Base-by-base conservation (phyloP, 1,140 invertebrate species). In the Aradophagus sp. region DNA sequence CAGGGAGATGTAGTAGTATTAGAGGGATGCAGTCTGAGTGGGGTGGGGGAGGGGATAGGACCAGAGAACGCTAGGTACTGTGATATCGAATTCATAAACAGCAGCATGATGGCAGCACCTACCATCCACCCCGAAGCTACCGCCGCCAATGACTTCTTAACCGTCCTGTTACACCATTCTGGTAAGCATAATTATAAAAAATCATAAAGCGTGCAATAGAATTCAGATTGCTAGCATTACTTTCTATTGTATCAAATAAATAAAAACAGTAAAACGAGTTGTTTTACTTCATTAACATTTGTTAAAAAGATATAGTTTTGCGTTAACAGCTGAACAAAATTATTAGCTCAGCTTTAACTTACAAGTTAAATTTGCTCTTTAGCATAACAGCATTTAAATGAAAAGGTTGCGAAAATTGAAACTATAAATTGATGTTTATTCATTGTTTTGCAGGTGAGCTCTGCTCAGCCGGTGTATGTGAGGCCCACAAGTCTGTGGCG, bases 1-100 rank as follows among this genome's bases (percentile, higher is more conserved):
- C 52, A 87, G 86, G 83, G 84, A 82, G 84, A 86, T 86, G 82
- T 82, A 84, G 82, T 84, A 86, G 84, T 86, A 85, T 82, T 86
- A 85, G 85, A 83, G 82, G 80, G 81, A 84, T 84, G 81, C 80
- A 84, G 83, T 85, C 82, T 85, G 84, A 82, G 77, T 83, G 81
- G 83, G 83, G 80, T 83, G 81, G 82, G 80, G 81, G 81, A 85
- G 79, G 81, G 82, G 78, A 80, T 79, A 75, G 77, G 82, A 85
- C 80, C 82, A 83, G 84, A 85, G 78, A 79, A 80, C 82, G 81
- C 80, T 84, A 83, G 84, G 81, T 85, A 84, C 84, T 86, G 84
- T 86, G 84, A 86, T 86, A 86, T 85, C 81, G 77, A 85, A 84
- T 86, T 80, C 80, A 84, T 84, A 85, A 86, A 86, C 82, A 84